phyloP scores from a whole-genome alignment of 2,888 invertebrate genomes.

The Stenodera caucasica region DNA sequence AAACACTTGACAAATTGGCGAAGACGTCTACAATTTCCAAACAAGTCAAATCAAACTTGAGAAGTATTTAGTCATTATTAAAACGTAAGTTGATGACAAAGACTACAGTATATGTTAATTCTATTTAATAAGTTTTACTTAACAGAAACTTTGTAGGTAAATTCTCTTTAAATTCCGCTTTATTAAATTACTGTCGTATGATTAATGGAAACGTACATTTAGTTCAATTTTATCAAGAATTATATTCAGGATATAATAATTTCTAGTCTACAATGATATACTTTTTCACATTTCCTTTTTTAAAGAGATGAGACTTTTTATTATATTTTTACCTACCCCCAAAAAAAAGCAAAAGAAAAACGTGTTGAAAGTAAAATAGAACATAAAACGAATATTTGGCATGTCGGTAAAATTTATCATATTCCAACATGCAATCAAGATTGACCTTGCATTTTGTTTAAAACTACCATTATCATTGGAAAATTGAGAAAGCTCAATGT shows the following conservation, averaged over 20 bases:
- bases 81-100: too few species aligned
- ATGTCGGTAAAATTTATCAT: slow-evolving; percentile 14
- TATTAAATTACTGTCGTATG: background rate
- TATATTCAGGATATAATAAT: background rate
- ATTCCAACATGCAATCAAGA: slow-evolving; percentile 13
- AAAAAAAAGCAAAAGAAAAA: background rate
- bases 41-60: too few species aligned
- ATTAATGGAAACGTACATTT: background rate
- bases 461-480: too few species aligned
- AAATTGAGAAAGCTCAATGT: too few species aligned
- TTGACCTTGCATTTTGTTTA: background rate
- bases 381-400: slow-evolving; percentile 11
- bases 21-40: too few species aligned
- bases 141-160: too few species aligned
- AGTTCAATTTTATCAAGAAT: background rate
- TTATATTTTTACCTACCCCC: background rate
- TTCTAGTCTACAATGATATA: too few species aligned
- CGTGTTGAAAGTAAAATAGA: slow-evolving; percentile 3
- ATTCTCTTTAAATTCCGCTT: background rate
- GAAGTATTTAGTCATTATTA: too few species aligned
- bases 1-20: too few species aligned
- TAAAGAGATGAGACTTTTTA: background rate
- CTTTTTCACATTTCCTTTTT: background rate
- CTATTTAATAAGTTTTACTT: too few species aligned
- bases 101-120: too few species aligned